Percentiles rank a stretch among this genome's conserved stretches.
phyloP scores from a whole-genome alignment of 2,113 vertebrate genomes.

The Pristiophorus japonicus region DNA sequence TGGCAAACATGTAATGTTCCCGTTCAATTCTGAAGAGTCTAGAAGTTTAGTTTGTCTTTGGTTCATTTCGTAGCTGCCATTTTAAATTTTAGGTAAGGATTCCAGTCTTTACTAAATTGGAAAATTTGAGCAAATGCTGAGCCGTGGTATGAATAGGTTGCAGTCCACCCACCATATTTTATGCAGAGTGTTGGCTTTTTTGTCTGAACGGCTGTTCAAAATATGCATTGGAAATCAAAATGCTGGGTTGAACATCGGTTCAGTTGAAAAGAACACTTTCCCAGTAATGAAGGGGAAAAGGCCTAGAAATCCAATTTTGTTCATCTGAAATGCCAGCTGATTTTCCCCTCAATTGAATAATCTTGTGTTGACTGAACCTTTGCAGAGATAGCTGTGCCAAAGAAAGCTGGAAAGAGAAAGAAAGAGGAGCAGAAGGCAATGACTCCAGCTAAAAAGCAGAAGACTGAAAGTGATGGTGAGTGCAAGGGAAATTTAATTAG shows the following conservation, averaged over 20 bases:
- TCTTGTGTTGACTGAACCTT: neutral
- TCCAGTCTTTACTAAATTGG: too few relatives aligned
- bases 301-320: neutral
- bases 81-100: too few relatives aligned
- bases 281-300: neutral
- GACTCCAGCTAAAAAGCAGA: conserved; percentile 61
- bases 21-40: neutral
- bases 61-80: neutral
- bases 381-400: conserved; percentile 44
- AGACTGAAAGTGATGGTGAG: conserved; percentile 57
- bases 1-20: neutral
- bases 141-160: too few relatives aligned
- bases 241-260: too few relatives aligned
- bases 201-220: neutral
- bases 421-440: conserved; percentile 55
- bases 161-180: neutral
- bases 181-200: neutral
- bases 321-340: too few relatives aligned
- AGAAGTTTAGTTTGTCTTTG: neutral
- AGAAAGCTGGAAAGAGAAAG: conserved; percentile 60
- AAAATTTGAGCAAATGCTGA: neutral
- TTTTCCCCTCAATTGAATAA: neutral
- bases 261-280: too few relatives aligned
- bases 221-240: neutral
- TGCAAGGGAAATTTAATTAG: neutral